These are phyloP conservation scores for Cottoperca gobio DNA, from an alignment of 2,797 vertebrate genomes.

Conservation along the genomic window DNA sequence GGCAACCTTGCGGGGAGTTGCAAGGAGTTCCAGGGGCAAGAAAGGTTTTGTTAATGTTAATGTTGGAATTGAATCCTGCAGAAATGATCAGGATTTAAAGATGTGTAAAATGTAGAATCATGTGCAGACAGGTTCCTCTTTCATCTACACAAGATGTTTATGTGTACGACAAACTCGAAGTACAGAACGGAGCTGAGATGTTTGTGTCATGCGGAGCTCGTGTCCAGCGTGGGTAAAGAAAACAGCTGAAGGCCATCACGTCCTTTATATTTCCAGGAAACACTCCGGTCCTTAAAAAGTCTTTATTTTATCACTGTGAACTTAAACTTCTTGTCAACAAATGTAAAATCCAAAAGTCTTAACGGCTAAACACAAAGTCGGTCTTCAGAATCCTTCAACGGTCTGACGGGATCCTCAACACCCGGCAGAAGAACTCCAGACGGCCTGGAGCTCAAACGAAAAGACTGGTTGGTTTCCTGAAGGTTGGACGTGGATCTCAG, in stretches of 20 bases:
- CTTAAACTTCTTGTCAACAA: background rate
- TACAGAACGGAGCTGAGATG: too few species aligned
- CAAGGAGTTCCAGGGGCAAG: conserved; percentile 37
- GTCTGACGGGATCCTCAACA: conserved; percentile 60
- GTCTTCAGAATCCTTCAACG: conserved; percentile 41
- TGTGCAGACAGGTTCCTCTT: background rate
- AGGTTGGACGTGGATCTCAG: too few species aligned
- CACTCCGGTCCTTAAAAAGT: background rate
- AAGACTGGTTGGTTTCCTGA: conserved; percentile 50
- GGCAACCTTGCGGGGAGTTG: conserved; percentile 44
- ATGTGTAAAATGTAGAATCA: background rate
- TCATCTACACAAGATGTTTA: too few species aligned
- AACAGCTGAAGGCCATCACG: conserved; percentile 1
- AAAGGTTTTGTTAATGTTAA: background rate
- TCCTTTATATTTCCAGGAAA: background rate
- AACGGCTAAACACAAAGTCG: background rate
- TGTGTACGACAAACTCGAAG: too few species aligned
- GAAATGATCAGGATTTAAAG: background rate
- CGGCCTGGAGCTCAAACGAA: conserved; percentile 27
- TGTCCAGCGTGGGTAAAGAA: background rate
- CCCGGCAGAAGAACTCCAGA: conserved; percentile 49
- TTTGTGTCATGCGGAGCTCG: too few species aligned
- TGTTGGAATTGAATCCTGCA: conserved; percentile 2
- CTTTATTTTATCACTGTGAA: background rate
- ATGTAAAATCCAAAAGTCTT: background rate